Percentiles rank a stretch among this genome's conserved stretches.
Evolutionary conservation across 2,797 vertebrate genomes (phyloP).

Genomic region (Lepilemur septentrionalis): DNA sequence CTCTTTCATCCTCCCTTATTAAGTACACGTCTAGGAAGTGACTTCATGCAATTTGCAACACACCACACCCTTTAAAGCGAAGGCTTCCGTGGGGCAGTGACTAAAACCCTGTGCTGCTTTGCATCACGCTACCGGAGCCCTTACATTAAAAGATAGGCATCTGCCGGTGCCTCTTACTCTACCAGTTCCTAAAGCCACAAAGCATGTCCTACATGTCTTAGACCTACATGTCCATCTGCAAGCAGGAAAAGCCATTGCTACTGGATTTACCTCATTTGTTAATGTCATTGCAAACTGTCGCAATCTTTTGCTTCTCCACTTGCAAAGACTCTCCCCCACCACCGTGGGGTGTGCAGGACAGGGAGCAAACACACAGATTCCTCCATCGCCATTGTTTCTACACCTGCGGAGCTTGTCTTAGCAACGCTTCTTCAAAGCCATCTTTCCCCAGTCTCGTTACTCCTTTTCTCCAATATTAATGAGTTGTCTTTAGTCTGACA

Average conservation of each 20-base stretch:
- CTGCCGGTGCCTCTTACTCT: neutral
- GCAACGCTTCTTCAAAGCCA: neutral
- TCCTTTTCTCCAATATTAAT: neutral
- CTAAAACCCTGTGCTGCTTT: neutral
- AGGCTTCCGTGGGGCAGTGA: conserved; percentile 59
- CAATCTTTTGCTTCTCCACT: neutral
- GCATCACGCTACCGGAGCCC: neutral
- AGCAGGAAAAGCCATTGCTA: neutral
- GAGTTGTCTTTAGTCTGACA: neutral
- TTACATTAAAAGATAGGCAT: neutral
- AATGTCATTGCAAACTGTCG: neutral
- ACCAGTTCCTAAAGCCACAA: neutral
- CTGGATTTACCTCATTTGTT: neutral
- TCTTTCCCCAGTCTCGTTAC: neutral
- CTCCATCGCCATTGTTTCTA: neutral
- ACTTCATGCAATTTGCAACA: conserved; percentile 67
- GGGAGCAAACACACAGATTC: neutral
- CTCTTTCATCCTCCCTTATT: conserved; percentile 57
- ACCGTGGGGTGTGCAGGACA: neutral
- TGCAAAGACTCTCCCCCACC: neutral
- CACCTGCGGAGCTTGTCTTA: neutral
- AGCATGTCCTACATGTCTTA: neutral
- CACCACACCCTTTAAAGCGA: conserved; percentile 64
- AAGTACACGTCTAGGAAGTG: conserved; percentile 51
- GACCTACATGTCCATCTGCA: neutral